Conservation (phyloP, 2,797 vertebrate species). For the Trachops cirrhosus region DNA sequence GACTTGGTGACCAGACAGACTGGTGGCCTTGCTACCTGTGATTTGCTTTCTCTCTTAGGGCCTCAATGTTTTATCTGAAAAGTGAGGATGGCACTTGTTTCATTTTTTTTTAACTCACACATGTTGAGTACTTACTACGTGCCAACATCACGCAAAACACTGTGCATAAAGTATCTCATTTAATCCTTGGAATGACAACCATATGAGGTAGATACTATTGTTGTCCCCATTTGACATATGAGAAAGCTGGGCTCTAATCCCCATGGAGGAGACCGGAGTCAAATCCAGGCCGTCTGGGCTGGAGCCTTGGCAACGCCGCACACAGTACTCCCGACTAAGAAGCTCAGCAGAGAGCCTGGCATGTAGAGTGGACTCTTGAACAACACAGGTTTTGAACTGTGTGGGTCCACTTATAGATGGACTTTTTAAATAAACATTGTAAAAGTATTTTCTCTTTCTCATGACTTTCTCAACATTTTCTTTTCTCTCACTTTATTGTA, state of each 20-base stretch:
- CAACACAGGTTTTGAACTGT: not conserved
- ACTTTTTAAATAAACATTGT: not conserved
- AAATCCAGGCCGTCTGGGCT: not conserved
- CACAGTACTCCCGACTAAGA: not conserved
- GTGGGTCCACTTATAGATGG: not conserved
- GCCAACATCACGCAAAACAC: not conserved
- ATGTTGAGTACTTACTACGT: not conserved
- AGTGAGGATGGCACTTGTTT: not conserved
- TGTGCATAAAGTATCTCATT: not conserved
- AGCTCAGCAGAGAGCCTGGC: not conserved
- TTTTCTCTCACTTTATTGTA: not conserved
- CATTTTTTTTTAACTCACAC: not conserved
- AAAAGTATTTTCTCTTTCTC: not conserved
- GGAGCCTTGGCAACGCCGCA: not conserved
- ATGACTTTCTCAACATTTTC: not conserved
- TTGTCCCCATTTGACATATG: not conserved
- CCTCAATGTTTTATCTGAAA: not conserved
- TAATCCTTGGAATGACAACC: not conserved
- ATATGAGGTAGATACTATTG: not conserved
- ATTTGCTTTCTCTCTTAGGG: not conserved
- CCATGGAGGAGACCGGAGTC: not conserved
- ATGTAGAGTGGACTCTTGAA: not conserved
- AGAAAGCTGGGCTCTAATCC: not conserved
- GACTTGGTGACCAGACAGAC: not conserved
- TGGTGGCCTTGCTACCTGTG: not conserved